Evolutionary conservation across 1,140 invertebrate species (phyloP), one percentile per base, ranked within the genome.

Genomic region (Diorhabda sublineata): DNA sequence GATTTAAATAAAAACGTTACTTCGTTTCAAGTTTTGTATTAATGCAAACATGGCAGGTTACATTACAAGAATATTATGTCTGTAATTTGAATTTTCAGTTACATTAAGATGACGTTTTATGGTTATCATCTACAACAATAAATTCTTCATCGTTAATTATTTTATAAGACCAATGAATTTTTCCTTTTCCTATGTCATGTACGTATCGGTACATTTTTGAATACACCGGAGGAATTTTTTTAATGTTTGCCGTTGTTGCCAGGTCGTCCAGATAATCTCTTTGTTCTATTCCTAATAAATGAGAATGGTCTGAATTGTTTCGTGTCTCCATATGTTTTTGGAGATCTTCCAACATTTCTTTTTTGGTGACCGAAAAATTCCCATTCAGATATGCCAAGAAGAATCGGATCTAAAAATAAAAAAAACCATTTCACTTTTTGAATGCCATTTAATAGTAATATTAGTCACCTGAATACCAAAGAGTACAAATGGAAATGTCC

Each of bases 401-500:
- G 64, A 75, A 75, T 0, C 74, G 47, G 42, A 71, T 65, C 74
- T 75, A 60, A 41, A 69, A 71, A 9, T 45, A 63, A 43, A 63
- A 45, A 61, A 61, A 41, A 61, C 2, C 26, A 3, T 59, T 26
- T 2, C 7, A 59, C 6, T 7, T 56, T 56, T 56, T n/a, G 52
- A 56, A 56, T 6, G 2, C 52, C n/a, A 26, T 26, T 26, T 26
- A 26, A 26, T 26, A 26, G 26, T 26, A 26, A 26, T 26, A 26
- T 26, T 26, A 26, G 58, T 67, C 79, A 90, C 87, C 82, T 92
- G 90, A 47, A 87, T 80, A 68, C 92, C 84, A 80, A 90, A 90
- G 62, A 88, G 77, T 4, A 87, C 86, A 77, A 92, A 91, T 2
- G 89, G 88, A 61, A 87, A 77, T 4, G 88, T 82, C 58, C 74